Conservation (phyloP, 2,888 invertebrate genomes). For the Operophtera brumata region DNA sequence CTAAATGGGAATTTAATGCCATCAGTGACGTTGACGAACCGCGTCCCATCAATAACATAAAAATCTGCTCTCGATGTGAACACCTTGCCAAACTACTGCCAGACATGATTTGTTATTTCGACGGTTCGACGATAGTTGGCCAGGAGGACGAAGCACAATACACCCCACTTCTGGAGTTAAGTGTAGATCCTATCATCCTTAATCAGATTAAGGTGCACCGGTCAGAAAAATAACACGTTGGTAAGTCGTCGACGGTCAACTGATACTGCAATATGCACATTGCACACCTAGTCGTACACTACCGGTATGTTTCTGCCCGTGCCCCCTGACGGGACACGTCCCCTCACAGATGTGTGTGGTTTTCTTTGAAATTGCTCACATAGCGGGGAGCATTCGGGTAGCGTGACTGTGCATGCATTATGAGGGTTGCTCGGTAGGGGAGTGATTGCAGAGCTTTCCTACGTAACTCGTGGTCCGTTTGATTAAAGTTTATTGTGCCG, state of each 20-base stretch:
- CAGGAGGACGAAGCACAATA: no score
- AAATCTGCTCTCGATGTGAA: no score
- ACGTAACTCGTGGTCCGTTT: constrained; percentile 29
- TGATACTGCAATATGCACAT: no score
- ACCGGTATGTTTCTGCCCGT: neutral
- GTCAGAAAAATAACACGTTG: no score
- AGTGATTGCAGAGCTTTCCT: constrained; percentile 48
- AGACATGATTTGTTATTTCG: no score
- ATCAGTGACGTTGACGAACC: neutral
- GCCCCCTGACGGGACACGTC: neutral
- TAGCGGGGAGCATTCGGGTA: constrained; percentile 48
- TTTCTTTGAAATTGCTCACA: constrained; percentile 54
- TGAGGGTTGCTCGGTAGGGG: constrained; percentile 51
- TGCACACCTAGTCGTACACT: neutral
- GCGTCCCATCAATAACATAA: neutral
- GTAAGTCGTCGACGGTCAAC: no score
- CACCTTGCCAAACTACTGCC: no score
- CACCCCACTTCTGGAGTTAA: no score
- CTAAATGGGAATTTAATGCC: constrained; percentile 1
- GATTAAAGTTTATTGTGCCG: constrained; percentile 8
- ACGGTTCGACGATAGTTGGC: no score
- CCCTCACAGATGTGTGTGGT: constrained; percentile 4
- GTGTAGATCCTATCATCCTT: no score
- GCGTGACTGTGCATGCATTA: constrained; percentile 68
- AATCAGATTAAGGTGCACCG: no score